These are phyloP conservation scores for Crotalus tigris DNA, from an alignment of 2,113 vertebrate species.

Conservation along the genomic window DNA sequence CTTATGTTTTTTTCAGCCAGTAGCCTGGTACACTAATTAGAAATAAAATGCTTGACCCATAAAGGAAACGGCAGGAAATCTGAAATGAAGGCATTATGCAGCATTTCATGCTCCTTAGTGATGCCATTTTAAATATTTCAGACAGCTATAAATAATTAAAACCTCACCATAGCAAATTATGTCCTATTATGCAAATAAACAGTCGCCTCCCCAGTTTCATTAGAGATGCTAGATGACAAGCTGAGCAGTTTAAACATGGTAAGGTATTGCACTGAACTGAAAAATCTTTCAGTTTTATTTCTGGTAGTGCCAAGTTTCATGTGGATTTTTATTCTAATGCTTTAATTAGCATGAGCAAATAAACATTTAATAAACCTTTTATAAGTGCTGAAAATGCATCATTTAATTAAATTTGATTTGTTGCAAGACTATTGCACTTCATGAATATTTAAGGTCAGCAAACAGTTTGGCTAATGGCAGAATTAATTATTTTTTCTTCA, in stretches of 20 bases:
- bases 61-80: constrained; percentile 72
- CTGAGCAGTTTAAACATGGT: constrained; percentile 71
- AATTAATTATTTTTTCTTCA: constrained; percentile 9
- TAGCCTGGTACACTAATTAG: constrained; percentile 68
- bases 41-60: constrained; percentile 77
- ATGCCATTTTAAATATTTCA: constrained; percentile 82
- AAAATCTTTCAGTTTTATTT: constrained; percentile 71
- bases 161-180: constrained; percentile 79
- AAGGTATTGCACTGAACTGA: constrained; percentile 67
- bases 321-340: constrained; percentile 74
- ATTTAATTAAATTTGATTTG: constrained; percentile 77
- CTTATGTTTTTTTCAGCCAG: constrained; percentile 69
- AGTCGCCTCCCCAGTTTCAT: constrained; percentile 78
- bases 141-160: constrained; percentile 83
- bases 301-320: constrained; percentile 73
- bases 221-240: constrained; percentile 78
- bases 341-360: constrained; percentile 79
- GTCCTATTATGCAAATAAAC: constrained; percentile 86
- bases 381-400: constrained; percentile 72
- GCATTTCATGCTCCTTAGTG: constrained; percentile 76
- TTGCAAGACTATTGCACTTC: constrained; percentile 68
- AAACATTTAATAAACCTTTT: constrained; percentile 79
- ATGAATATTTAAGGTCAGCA: constrained; percentile 70
- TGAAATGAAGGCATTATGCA: constrained; percentile 78
- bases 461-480: constrained; percentile 54